Base-by-base conservation (phyloP, 2,888 invertebrate genomes). In the Stomorhina lunata region DNA sequence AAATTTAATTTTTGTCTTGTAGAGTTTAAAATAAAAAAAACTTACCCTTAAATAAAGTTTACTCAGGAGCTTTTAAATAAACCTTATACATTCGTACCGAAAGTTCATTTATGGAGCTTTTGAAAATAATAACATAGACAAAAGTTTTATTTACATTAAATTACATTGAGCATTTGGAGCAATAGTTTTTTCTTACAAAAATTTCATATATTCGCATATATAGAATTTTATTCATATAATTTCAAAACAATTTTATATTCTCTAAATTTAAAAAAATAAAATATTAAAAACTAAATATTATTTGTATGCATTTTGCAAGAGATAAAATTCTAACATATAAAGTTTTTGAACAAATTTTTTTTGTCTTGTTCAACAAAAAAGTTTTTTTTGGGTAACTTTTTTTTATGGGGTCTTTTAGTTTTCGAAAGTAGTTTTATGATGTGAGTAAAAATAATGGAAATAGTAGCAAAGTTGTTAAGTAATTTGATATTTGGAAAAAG, bases 261-360 rank as follows among this genome's bases (percentile, higher is more conserved):
- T 48, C 25, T 68, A 2, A 29, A 59, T 40, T 12, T 34, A 34
- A 12, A 61, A 63, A 53, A 43, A 71, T 71, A n/a, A n/a, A n/a
- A n/a, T 71, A 61, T 63, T 65, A 55, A n/a, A n/a, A n/a, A n/a
- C n/a, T n/a, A n/a, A n/a, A n/a, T 63, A 55, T 63, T 63, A 78
- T 72, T 80, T 72, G 50, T 53, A 72, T 73, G 66, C 48, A 72
- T 71, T 79, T 79, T 72, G 71, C 66, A 50, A 66, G 32, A 72
- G 79, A 79, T 79, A 79, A 79, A 57, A 72, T 48, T 69, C 40
- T 34, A 73, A 73, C 59, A 66, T 73, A 59, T n/a, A 34, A 25
- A 72, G 65, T 79, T 72, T 29, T 40, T 1, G 2, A 34, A 68
- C 65, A 29, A 57, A 32, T 55, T 27, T 59, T 9, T 59, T 29